Evolutionary conservation across 2,888 invertebrate genomes (phyloP), one percentile per base, ranked within the genome.

Genomic region (Elysia crispata): DNA sequence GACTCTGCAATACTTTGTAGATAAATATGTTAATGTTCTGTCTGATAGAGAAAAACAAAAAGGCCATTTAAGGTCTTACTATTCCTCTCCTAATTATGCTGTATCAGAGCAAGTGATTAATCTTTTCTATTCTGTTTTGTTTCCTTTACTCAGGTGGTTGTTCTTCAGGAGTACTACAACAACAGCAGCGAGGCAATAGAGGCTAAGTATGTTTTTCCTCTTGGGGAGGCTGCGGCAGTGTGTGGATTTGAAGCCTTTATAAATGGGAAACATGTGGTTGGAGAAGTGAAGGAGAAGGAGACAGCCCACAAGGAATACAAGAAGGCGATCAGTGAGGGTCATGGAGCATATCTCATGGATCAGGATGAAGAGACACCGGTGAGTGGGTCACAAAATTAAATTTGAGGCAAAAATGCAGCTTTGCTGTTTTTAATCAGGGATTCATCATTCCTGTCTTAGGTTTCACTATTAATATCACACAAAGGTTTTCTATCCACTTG

Each of bases 341-440:
- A 92, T 84, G 92, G 92, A 8, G 93, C 92, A 1, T 92, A 92
- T 82, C 87, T 93, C n/a, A 92, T 93, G 92, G 92, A 92, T 79
- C 90, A 91, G 84, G 91, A 91, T 84, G 90, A 92, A 82, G 91
- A 91, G 80, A 89, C 89, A 30, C 91, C 91, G 6, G 92, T 92
- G 83, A 41, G 41, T 41, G 41, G 41, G 41, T 41, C 41, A 11
- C 3, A 41, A 41, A 41, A 11, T 41, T 41, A 11, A 41, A 41
- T 41, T 6, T 41, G 41, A n/a, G n/a, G n/a, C n/a, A n/a, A n/a
- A n/a, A n/a, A n/a, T n/a, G n/a, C n/a, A n/a, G n/a, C n/a, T n/a
- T n/a, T n/a, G n/a, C n/a, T n/a, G n/a, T n/a, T n/a, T n/a, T n/a
- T n/a, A n/a, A n/a, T n/a, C n/a, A n/a, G n/a, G n/a, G n/a, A n/a